Base-by-base conservation (phyloP, 1,140 invertebrate genomes). In the Plectrocnemia conspersa region DNA sequence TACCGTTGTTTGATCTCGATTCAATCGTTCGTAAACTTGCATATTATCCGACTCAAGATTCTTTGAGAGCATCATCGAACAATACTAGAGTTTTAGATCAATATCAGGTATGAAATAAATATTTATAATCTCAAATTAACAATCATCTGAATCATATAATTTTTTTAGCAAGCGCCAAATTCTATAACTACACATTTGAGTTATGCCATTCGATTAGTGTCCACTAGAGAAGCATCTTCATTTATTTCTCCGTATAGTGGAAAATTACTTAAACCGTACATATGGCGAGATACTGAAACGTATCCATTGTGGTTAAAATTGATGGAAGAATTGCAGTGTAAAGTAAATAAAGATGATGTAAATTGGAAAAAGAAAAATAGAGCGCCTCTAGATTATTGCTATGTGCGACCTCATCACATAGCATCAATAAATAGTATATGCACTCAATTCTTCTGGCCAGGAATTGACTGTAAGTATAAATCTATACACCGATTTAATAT, bases 391-490 rank as follows among this genome's bases (percentile, higher is more conserved):
- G 71, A 93, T 72, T 94, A 86, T 73, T 88, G 85, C 54, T 94
- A 93, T 68, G 82, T 94, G 1, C 78, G 85, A 23, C 88, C 91
- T 5, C 84, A 92, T 64, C 90, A 93, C 66, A 88, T 95, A 56
- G 84, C 89, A 2, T 86, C 88, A 0, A 82, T 94, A 23, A 94
- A 94, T 71, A 82, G 80, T 42, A 67, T 94, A 7, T 89, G 88
- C 45, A 79, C 82, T 54, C 81, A 86, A 63, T 88, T 84, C 67
- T 95, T 94, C 70, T 95, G 91, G 91, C 86, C 89, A 7, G 90
- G 90, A 24, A 90, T 95, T 56, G 91, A 95, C 72, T 74, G 89
- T 92, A 73, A 82, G 82, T 78, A 42, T 3, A 24, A 24, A 15
- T 46, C 32, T 29, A 13, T 45, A 15, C 13, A 22, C 9, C 36